Conservation (phyloP, 1,140 invertebrate genomes). For the Cryptotermes secundus region DNA sequence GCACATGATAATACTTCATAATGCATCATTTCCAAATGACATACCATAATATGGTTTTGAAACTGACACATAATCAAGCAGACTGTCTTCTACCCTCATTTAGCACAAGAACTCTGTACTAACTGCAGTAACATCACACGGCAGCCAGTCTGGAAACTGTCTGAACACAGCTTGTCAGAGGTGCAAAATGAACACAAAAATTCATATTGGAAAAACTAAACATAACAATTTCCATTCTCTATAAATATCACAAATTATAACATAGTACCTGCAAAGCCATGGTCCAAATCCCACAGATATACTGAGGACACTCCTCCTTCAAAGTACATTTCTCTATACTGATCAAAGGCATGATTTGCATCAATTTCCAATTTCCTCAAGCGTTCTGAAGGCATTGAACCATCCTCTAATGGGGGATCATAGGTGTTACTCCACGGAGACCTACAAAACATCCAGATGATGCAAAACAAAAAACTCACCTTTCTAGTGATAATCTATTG, state of each 20-base stretch:
- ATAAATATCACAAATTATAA: constrained; percentile 14
- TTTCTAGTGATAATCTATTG: not conserved
- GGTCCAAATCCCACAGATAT: constrained; percentile 98
- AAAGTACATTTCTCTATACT: constrained; percentile 99
- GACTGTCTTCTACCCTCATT: too few relatives aligned
- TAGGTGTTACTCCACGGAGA: constrained; percentile 99
- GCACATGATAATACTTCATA: too few relatives aligned
- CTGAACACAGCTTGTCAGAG: too few relatives aligned
- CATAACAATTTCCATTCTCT: not conserved
- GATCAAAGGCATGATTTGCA: constrained; percentile 97
- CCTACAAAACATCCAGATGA: constrained; percentile 52
- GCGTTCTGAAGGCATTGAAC: constrained; percentile 95
- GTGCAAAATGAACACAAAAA: not conserved
- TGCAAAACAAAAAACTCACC: not conserved
- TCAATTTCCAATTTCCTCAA: constrained; percentile 95
- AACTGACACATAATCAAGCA: too few relatives aligned
- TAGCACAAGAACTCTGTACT: too few relatives aligned
- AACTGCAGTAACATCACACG: too few relatives aligned
- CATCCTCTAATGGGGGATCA: constrained; percentile 96
- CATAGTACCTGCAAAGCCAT: constrained; percentile 86
- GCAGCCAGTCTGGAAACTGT: too few relatives aligned
- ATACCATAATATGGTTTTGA: too few relatives aligned
- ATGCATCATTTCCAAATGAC: too few relatives aligned
- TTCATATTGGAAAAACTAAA: not conserved
- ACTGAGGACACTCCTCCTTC: constrained; percentile 99